Base-by-base conservation (phyloP, 2,113 vertebrate genomes). In the Hippotragus niger region DNA sequence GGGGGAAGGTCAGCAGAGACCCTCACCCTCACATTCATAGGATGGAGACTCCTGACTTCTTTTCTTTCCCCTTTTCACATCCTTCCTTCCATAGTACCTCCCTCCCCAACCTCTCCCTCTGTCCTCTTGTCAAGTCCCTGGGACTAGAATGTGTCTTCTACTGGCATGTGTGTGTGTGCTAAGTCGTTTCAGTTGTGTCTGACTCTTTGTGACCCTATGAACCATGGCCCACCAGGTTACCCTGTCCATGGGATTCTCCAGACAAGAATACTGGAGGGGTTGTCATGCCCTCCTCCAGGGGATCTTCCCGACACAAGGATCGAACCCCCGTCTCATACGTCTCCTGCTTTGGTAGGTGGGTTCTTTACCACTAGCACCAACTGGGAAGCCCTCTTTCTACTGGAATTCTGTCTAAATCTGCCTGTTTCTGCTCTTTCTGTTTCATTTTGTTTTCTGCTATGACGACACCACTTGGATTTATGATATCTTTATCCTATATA, bases 241-340 rank as follows among this genome's bases (percentile, higher is more conserved):
- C 23, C 36, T 27, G 40, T 43, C 71, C 40, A 27, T 76, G 71
- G 12, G 23, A 14, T 43, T 43, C 23, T 76, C 36, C 36, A 76
- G 71, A 25, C 36, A 43, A 76, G 11, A 74, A 76, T 43, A 43
- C 71, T 43, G 23, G 71, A 43, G 12, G 21, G 2, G 40, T 76
- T 76, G 12, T 40, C 23, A 76, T 27, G 36, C 23, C 23, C 71
- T 43, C 3, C 40, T 76, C 40, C 40, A 43, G 71, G 12, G 12
- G 23, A 25, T 43, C 71, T 76, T 76, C 71, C 40, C 2, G 0
- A 71, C 6, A 23, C 71, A 43, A 43, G 71, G 71, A 76, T 43
- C 1, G 21, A 76, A 76, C 71, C 6, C 40, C 6, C 0, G 1
- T 76, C 40, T 43, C 71, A 3, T 40, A 14, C 2, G 12, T 43